Conservation (phyloP, 2,113 vertebrate genomes). For the Hoplias malabaricus region DNA sequence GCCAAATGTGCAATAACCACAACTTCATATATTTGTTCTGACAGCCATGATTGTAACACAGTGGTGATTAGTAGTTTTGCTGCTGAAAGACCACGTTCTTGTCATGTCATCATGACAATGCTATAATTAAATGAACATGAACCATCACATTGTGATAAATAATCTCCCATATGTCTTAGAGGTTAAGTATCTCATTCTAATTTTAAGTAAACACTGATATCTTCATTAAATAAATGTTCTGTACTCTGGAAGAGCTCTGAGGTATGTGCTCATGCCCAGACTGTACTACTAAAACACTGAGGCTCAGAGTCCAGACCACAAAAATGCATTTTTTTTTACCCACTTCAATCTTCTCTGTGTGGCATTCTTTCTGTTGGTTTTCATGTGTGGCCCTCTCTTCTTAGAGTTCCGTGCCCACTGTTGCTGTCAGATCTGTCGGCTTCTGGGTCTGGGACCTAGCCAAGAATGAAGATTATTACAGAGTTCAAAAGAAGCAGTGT, state of each 20-base stretch:
- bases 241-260: neutral
- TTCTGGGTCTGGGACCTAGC: neutral
- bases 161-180: neutral
- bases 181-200: neutral
- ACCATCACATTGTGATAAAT: neutral
- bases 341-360: neutral
- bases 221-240: conserved; percentile 7
- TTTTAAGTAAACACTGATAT: neutral
- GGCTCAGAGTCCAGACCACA: conserved; percentile 13
- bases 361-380: neutral
- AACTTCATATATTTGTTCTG: no score
- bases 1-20: no score
- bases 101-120: no score
- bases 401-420: neutral
- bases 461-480: conserved; percentile 21
- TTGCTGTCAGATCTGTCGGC: neutral
- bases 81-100: neutral
- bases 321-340: conserved; percentile 24
- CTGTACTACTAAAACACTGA: conserved; percentile 16
- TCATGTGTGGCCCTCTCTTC: neutral
- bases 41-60: no score
- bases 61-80: neutral
- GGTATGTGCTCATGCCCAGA: conserved; percentile 11
- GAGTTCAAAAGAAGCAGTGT: neutral
- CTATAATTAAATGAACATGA: neutral